Evolutionary conservation across 2,888 invertebrate genomes (phyloP), one percentile per base, ranked within the genome.

Genomic region (Gerris lacustris): DNA sequence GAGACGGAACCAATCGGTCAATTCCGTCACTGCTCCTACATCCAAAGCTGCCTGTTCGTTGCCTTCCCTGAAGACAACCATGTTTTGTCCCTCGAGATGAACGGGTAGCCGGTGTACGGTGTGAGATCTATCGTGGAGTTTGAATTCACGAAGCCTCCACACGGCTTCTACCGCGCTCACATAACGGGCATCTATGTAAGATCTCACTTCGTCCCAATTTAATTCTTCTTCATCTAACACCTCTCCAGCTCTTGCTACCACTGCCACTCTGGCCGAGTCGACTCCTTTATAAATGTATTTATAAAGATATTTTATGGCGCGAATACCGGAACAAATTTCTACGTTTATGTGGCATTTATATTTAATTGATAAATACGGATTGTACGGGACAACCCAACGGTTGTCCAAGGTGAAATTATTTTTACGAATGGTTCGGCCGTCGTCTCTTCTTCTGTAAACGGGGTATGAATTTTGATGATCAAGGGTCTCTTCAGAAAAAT

Each of bases 71-170:
- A 15, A 62, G 62, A 15, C 11, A n/a, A 62, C n/a, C n/a, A 15
- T 11, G n/a, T 62, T 11, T 5, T 62, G 15, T 15, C n/a, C 62
- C 15, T 11, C 15, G 15, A 62, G n/a, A 62, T 62, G 62, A 62
- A 62, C 15, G n/a, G 62, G 15, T n/a, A 62, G 62, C 11, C 62
- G 62, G n/a, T 62, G n/a, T 62, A 62, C 15, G 15, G 62, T n/a
- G n/a, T 62, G 62, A 11, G 62, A 62, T 62, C n/a, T 11, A 62
- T 62, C 62, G 62, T 62, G 62, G 15, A 62, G 62, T 62, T 62
- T 62, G n/a, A 15, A 62, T 62, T 62, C 62, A 62, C 15, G n/a
- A 15, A 62, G n/a, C n/a, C 62, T 62, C 62, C 62, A 62, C 15
- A 62, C 11, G 15, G 62, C 62, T n/a, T 62, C 62, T 62, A n/a